phyloP scores from a whole-genome alignment of 2,888 invertebrate genomes.

The Acanthopleura granulata region DNA sequence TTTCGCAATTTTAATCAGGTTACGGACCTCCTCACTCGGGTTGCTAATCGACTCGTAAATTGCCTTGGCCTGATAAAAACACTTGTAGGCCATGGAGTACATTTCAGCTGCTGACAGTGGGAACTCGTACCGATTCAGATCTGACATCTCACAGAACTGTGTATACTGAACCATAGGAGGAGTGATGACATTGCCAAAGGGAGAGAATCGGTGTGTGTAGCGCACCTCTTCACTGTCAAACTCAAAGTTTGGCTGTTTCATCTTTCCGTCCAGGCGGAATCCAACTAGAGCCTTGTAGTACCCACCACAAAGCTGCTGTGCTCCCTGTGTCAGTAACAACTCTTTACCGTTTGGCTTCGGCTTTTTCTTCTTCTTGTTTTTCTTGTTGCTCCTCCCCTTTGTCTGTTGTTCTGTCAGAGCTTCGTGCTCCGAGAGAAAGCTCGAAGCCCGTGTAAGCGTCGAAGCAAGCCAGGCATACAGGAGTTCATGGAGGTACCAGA shows the following conservation, averaged over 20 bases:
- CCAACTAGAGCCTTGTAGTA: constrained; percentile 95
- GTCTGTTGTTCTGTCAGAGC: constrained; percentile 71
- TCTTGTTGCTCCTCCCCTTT: constrained; percentile 68
- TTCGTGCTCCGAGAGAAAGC: constrained; percentile 84
- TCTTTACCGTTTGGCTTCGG: constrained; percentile 84
- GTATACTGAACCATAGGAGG: constrained; percentile 92
- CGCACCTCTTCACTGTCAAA: constrained; percentile 93
- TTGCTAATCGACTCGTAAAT: constrained; percentile 86
- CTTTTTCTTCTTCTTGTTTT: constrained; percentile 74
- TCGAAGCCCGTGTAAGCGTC: constrained; percentile 89
- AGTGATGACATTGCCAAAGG: constrained; percentile 86
- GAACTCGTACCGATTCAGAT: constrained; percentile 59
- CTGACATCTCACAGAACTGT: constrained; percentile 79
- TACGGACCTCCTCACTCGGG: constrained; percentile 81
- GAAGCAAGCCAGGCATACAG: constrained; percentile 94
- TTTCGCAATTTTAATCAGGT: constrained; percentile 89
- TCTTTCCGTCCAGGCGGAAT: constrained; percentile 88
- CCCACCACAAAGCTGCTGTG: constrained; percentile 95
- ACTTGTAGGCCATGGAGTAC: constrained; percentile 88
- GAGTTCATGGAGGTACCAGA: constrained; percentile 84
- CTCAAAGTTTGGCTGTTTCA: constrained; percentile 84
- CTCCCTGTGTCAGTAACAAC: constrained; percentile 88
- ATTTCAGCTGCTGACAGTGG: constrained; percentile 66
- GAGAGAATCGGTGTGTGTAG: constrained; percentile 93
- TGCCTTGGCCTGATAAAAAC: constrained; percentile 91